Evolutionary conservation across 92 coral and sea anemone species (phyloP).

Genomic region (Anthopleura xanthogrammica): DNA sequence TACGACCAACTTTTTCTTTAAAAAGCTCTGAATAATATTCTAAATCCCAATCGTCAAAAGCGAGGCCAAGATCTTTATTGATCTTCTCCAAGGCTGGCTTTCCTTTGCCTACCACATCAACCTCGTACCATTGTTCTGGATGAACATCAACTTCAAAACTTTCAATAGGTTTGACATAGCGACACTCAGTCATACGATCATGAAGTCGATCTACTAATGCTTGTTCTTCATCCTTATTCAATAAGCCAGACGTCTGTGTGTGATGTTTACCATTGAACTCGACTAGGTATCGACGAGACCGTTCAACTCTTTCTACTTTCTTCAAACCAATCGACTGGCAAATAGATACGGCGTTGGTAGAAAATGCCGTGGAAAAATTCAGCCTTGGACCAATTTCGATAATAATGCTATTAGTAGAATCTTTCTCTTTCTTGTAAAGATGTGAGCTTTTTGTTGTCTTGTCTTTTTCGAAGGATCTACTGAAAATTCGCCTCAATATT

Average conservation of each 20-base stretch:
- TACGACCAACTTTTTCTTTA: conserved; percentile 75
- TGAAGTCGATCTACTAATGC: conserved; percentile 72
- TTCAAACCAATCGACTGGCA: conserved; percentile 85
- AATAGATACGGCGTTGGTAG: conserved; percentile 95
- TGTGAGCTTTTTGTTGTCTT: conserved; percentile 59
- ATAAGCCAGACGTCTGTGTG: conserved; percentile 11
- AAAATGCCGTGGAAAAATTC: conserved; percentile 97
- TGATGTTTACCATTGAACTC: conserved; percentile 42
- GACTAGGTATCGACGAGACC: conserved; percentile 71
- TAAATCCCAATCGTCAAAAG: conserved; percentile 96
- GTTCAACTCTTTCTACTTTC: conserved; percentile 76
- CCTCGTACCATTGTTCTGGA: conserved; percentile 77
- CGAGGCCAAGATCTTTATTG: conserved; percentile 83
- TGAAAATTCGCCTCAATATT: conserved; percentile 69
- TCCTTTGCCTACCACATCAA: conserved; percentile 69
- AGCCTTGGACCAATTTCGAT: conserved; percentile 94
- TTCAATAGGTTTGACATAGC: conserved; percentile 70
- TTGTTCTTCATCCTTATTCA: conserved; percentile 64
- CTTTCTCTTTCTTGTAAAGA: conserved; percentile 30
- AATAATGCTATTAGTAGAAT: conserved; percentile 22
- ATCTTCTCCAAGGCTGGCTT: conserved; percentile 80
- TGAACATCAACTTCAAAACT: conserved; percentile 65
- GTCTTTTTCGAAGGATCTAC: conserved; percentile 71
- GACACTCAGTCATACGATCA: conserved; percentile 96
- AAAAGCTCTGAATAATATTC: conserved; percentile 85